phyloP scores from a whole-genome alignment of 2,113 vertebrate genomes.

The Tylochromis polylepis region DNA sequence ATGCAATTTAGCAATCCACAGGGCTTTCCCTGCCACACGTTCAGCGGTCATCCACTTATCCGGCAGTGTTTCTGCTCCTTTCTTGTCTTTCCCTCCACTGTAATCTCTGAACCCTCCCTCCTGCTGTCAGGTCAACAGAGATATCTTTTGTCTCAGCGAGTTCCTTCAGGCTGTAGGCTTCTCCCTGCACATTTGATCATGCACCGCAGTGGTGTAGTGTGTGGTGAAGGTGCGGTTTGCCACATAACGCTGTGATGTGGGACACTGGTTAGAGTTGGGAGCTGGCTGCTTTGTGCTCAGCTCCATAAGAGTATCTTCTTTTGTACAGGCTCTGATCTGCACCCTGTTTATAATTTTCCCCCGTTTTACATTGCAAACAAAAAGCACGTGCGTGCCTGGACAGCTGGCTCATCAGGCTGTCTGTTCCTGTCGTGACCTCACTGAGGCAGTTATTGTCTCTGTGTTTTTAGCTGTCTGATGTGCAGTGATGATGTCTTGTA shows the following conservation, averaged over 20 bases:
- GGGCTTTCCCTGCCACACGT: conserved; percentile 45
- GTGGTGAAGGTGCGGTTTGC: conserved; percentile 50
- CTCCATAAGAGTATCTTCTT: conserved; percentile 4
- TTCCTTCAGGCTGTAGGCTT: background rate
- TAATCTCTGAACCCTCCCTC: conserved; percentile 18
- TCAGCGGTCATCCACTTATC: conserved; percentile 25
- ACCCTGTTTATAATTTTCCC: conserved; percentile 16
- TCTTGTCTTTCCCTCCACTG: conserved; percentile 11
- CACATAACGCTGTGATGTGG: conserved; percentile 64
- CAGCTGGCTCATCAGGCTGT: conserved; percentile 35
- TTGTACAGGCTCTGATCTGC: background rate
- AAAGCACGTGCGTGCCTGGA: conserved; percentile 15
- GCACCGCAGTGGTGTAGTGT: conserved; percentile 36
- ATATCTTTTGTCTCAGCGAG: conserved; percentile 6
- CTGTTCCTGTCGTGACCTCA: conserved; percentile 34
- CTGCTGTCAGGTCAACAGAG: conserved; percentile 20
- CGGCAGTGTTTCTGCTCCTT: conserved; percentile 15
- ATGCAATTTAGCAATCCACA: conserved; percentile 55
- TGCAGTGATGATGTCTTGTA: conserved; percentile 12
- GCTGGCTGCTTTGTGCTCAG: conserved; percentile 21
- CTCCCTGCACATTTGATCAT: conserved; percentile 27
- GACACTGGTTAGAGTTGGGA: conserved; percentile 15
- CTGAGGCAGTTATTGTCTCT: conserved; percentile 7
- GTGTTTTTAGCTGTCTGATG: conserved; percentile 21
- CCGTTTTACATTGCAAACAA: conserved; percentile 4